Evolutionary conservation across 2,113 vertebrate species (phyloP).

Genomic region (Galemys pyrenaicus): DNA sequence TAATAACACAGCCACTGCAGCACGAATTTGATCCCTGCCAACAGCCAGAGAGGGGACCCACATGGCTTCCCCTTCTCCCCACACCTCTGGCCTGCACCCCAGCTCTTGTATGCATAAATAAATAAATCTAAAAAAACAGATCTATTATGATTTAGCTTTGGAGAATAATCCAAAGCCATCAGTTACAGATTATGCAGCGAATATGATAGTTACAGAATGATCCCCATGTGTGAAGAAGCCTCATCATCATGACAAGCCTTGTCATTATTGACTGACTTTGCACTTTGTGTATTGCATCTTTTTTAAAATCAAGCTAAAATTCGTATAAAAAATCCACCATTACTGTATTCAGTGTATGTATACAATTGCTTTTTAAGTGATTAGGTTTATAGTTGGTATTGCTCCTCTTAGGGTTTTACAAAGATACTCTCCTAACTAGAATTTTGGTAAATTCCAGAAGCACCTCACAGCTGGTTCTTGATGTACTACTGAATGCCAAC

Average conservation of each 20-base stretch:
- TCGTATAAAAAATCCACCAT: neutral
- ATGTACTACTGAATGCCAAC: slow-evolving; percentile 24
- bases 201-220: neutral
- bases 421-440: slow-evolving; percentile 78
- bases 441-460: slow-evolving; percentile 74
- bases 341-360: neutral
- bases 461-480: slow-evolving; percentile 62
- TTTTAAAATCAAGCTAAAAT: neutral
- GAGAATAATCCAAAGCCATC: neutral
- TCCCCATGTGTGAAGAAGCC: neutral
- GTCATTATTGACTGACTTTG: neutral
- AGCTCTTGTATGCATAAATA: no score
- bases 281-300: neutral
- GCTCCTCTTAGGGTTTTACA: slow-evolving; percentile 59
- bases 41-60: no score
- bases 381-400: slow-evolving; percentile 59
- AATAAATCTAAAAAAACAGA: no score
- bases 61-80: no score
- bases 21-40: no score
- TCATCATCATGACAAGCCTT: neutral
- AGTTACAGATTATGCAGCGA: neutral
- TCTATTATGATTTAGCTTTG: neutral
- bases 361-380: slow-evolving; percentile 53
- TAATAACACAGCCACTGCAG: no score
- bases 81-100: no score